Conservation (phyloP, 2,888 invertebrate genomes). For the Nasonia oneida region DNA sequence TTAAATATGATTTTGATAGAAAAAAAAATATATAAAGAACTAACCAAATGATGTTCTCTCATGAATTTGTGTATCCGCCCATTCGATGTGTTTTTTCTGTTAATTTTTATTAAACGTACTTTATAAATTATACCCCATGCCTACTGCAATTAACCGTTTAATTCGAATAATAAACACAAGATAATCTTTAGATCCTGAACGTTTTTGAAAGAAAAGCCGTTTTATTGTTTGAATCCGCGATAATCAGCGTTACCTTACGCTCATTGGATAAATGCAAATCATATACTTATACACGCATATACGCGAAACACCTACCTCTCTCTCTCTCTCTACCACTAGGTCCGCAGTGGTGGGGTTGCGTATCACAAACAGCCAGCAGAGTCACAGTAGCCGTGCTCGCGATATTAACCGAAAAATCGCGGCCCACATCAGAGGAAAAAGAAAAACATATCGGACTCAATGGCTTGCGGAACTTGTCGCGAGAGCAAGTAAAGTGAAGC, state of each 20-base stretch:
- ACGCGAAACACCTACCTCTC: background rate
- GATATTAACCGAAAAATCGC: constrained; percentile 1
- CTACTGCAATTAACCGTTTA: background rate
- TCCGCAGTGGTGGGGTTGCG: background rate
- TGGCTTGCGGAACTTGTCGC: background rate
- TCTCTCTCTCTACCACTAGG: background rate
- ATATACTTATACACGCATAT: background rate
- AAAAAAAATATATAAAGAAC: constrained; percentile 34
- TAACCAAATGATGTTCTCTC: constrained; percentile 27
- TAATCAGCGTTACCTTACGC: background rate
- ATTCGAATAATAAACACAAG: background rate
- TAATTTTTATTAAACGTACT: constrained; percentile 18
- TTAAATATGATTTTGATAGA: constrained; percentile 54
- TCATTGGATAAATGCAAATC: background rate
- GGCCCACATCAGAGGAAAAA: background rate
- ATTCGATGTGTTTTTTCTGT: constrained; percentile 5
- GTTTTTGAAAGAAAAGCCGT: background rate
- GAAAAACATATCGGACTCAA: background rate
- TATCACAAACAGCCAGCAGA: background rate
- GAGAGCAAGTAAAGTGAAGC: background rate
- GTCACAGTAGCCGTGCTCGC: background rate
- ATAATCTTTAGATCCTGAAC: background rate
- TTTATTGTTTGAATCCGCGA: background rate
- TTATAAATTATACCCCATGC: background rate
- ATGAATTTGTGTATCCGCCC: constrained; percentile 14